Evolutionary conservation across 2,888 invertebrate species (phyloP).

Genomic region (Timandra comae): DNA sequence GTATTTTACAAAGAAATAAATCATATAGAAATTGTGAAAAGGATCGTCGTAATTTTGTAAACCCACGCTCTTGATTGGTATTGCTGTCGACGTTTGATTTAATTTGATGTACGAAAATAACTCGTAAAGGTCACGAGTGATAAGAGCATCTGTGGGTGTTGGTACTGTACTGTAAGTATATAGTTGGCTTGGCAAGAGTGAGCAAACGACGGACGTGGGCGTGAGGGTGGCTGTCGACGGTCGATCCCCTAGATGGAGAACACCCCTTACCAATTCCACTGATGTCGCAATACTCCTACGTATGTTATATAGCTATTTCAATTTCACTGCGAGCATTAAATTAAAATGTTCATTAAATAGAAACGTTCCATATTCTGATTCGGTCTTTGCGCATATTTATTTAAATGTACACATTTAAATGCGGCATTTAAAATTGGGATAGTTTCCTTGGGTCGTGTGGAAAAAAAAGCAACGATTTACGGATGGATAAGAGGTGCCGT

Average conservation of each 20-base stretch:
- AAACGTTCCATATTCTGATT: conserved; percentile 3
- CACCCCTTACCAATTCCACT: conserved; percentile 20
- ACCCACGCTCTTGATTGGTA: too few species aligned
- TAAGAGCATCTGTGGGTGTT: conserved; percentile 13
- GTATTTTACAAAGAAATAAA: too few species aligned
- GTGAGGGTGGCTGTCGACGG: conserved; percentile 26
- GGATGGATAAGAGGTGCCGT: conserved; percentile 66
- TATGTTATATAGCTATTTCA: too few species aligned
- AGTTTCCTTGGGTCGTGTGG: conserved; percentile 36
- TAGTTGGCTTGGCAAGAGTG: conserved; percentile 1
- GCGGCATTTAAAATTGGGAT: conserved; percentile 2
- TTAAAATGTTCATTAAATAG: too few species aligned
- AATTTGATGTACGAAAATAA: conserved; percentile 1
- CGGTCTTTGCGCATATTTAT: conserved; percentile 8
- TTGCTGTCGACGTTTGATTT: too few species aligned
- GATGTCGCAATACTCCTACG: conserved; percentile 12
- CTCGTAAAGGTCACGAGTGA: conserved; percentile 8
- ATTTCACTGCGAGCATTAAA: too few species aligned
- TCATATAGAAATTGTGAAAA: too few species aligned
- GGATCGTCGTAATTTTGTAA: too few species aligned
- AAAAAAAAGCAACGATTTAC: conserved; percentile 51
- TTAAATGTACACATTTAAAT: conserved; percentile 17
- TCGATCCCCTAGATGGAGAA: conserved; percentile 25
- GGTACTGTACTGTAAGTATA: conserved; percentile 7
- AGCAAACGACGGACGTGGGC: conserved; percentile 9